These are phyloP conservation scores for Zaprionus vittiger DNA, from an alignment of 1,140 invertebrate genomes.

Conservation along the genomic window DNA sequence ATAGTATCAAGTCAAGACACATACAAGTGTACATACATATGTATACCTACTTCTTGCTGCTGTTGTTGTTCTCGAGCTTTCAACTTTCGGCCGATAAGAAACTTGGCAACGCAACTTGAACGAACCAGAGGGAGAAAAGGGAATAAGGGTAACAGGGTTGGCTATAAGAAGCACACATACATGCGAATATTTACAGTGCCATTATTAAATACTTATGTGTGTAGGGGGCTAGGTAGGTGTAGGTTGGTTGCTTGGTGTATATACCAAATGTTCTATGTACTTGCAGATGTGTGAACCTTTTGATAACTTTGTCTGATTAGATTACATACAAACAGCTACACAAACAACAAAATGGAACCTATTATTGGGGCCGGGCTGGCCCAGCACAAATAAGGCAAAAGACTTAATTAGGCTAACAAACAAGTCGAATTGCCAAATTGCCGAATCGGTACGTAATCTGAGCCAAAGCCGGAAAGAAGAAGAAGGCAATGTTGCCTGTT, in stretches of 20 bases:
- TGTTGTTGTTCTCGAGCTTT: constrained; percentile 20
- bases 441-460: constrained; percentile 65
- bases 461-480: constrained; percentile 4
- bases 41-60: constrained; percentile 11
- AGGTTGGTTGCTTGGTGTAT: constrained; percentile 1
- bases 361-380: constrained; percentile 20
- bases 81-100: constrained; percentile 42
- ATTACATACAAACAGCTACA: constrained; percentile 57
- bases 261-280: constrained; percentile 30
- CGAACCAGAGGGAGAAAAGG: not conserved
- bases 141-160: not conserved
- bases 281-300: constrained; percentile 24
- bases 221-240: not conserved
- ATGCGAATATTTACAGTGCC: constrained; percentile 38
- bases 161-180: constrained; percentile 8
- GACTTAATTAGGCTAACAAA: constrained; percentile 78
- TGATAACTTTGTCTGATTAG: constrained; percentile 75
- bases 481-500: not conserved
- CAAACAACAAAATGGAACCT: constrained; percentile 25
- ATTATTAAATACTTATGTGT: constrained; percentile 42
- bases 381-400: constrained; percentile 50
- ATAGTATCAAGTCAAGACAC: constrained; percentile 7
- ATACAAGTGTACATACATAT: not conserved
- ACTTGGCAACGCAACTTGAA: constrained; percentile 52
- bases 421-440: constrained; percentile 73